phyloP scores from a whole-genome alignment of 1,140 invertebrate genomes.

The Augochlora pura region DNA sequence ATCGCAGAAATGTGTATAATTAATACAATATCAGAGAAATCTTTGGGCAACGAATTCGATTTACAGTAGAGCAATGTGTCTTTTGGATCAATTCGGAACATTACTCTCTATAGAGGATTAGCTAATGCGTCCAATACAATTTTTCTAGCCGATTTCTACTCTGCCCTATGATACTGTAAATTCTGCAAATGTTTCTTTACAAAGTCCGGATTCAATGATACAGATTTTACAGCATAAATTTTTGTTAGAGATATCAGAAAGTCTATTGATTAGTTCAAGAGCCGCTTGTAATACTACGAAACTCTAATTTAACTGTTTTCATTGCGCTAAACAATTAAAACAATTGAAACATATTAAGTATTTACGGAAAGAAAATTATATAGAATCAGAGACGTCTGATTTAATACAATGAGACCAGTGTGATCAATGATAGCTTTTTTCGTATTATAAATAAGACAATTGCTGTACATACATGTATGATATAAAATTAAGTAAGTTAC shows the following conservation, averaged over 20 bases:
- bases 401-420: background rate
- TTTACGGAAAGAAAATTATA: conserved; percentile 32
- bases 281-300: conserved; percentile 13
- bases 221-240: conserved; percentile 18
- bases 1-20: conserved; percentile 58
- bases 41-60: conserved; percentile 52
- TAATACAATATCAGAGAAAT: conserved; percentile 51
- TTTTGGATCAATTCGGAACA: conserved; percentile 42
- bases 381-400: conserved; percentile 10
- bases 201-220: conserved; percentile 26
- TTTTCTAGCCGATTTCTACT: conserved; percentile 24
- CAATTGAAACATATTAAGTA: conserved; percentile 18
- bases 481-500: conserved; percentile 26
- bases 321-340: conserved; percentile 41
- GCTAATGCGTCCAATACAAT: conserved; percentile 6
- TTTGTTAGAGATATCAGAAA: conserved; percentile 25
- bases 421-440: conserved; percentile 28
- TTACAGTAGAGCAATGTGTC: conserved; percentile 37
- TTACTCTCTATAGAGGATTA: conserved; percentile 6
- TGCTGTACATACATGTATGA: conserved; percentile 42
- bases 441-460: conserved; percentile 44
- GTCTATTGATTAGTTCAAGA: conserved; percentile 13
- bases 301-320: conserved; percentile 32
- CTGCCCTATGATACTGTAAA: conserved; percentile 18
- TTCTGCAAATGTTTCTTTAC: conserved; percentile 32